Conservation (phyloP, 1,140 invertebrate genomes). For the Trichonephila inaurata region DNA sequence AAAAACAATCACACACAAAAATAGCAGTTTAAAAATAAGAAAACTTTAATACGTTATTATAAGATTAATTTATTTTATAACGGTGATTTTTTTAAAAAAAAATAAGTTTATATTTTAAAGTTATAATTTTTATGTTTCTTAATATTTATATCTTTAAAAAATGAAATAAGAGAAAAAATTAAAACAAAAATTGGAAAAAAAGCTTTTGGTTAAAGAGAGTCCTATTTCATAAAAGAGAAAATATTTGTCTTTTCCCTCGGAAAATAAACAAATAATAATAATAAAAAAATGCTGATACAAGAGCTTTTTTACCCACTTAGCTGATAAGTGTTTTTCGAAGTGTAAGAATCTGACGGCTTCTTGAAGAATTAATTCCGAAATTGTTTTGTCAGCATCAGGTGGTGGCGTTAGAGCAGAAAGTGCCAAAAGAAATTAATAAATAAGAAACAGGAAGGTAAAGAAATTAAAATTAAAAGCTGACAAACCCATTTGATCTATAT, state of each 20-base stretch:
- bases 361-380: conserved; percentile 27
- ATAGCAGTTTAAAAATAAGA: no score
- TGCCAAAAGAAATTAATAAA: not conserved
- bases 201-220: not conserved
- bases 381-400: conserved; percentile 25
- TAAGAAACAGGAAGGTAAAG: not conserved
- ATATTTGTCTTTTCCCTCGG: not conserved
- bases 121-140: no score
- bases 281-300: not conserved
- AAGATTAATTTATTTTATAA: no score
- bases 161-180: no score
- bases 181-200: not conserved
- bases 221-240: not conserved
- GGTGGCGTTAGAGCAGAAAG: not conserved
- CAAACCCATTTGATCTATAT: no score
- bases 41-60: no score
- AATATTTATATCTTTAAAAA: no score
- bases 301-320: not conserved
- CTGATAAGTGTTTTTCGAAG: not conserved
- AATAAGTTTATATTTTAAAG: no score
- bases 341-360: not conserved
- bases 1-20: no score
- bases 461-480: no score
- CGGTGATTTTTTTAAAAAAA: no score
- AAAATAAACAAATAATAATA: not conserved